phyloP scores from a whole-genome alignment of 2,888 invertebrate species.

The Dysmachus trigonus region DNA sequence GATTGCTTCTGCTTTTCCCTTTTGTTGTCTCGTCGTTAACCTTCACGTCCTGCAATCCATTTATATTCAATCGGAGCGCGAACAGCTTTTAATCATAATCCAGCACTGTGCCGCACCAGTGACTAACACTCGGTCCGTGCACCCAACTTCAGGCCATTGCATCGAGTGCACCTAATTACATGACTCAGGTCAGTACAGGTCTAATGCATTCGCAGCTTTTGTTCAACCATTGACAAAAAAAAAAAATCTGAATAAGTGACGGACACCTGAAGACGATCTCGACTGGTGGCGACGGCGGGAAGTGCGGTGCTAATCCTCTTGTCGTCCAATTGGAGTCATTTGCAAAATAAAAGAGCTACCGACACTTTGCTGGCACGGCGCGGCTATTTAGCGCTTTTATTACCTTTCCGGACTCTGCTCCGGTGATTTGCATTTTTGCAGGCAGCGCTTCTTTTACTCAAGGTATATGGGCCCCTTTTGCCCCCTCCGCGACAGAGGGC shows the following conservation, averaged over 20 bases:
- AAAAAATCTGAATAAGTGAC: not conserved
- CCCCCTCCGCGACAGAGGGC: too few species aligned
- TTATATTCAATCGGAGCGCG: not conserved
- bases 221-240: not conserved
- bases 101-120: not conserved
- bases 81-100: not conserved
- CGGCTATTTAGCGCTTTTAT: not conserved
- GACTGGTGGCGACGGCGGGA: not conserved
- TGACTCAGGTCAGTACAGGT: not conserved
- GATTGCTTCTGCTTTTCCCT: not conserved
- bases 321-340: not conserved
- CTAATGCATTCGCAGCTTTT: not conserved
- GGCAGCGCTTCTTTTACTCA: not conserved
- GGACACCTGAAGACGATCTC: not conserved
- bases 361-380: not conserved
- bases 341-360: not conserved
- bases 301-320: not conserved
- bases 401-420: not conserved
- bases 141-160: not conserved
- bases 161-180: not conserved
- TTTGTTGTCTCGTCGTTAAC: not conserved
- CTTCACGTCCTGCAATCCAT: not conserved
- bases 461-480: not conserved
- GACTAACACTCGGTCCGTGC: not conserved
- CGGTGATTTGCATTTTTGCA: not conserved